Conservation (phyloP, 92 coral and sea anemone genomes). For the Plumapathes pennacea region DNA sequence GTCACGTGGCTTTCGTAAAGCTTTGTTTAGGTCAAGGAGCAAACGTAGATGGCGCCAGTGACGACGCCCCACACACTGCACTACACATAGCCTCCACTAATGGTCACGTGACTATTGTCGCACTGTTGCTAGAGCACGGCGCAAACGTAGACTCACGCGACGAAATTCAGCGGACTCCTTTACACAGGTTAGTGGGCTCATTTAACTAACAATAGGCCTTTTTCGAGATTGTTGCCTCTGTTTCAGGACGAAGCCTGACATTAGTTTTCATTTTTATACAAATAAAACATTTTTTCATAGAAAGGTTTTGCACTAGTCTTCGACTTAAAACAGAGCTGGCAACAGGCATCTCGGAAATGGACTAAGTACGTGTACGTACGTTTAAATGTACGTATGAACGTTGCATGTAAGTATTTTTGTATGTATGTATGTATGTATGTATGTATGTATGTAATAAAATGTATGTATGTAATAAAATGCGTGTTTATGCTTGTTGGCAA, state of each 20-base stretch:
- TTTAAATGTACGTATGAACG: no score
- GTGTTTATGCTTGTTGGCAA: no score
- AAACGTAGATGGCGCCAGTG: constrained; percentile 54
- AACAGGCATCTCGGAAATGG: no score
- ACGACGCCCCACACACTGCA: constrained; percentile 47
- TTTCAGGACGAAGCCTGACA: not conserved
- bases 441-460: no score
- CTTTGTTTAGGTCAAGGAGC: constrained; percentile 49
- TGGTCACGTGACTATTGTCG: constrained; percentile 57
- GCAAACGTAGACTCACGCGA: constrained; percentile 54
- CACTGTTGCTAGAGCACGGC: constrained; percentile 46
- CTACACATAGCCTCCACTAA: constrained; percentile 76
- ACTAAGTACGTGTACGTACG: no score
- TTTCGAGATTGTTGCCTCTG: not conserved
- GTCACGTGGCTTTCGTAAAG: constrained; percentile 49
- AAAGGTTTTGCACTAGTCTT: no score
- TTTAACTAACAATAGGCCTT: not conserved
- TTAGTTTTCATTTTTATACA: no score
- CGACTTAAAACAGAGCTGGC: no score
- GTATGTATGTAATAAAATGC: no score
- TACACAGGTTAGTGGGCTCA: constrained; percentile 43
- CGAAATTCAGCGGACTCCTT: constrained; percentile 54
- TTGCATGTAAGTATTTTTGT: no score
- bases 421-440: no score
- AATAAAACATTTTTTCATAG: no score